Base-by-base conservation (phyloP, 2,888 invertebrate species). In the Dinocampus coccinellae region DNA sequence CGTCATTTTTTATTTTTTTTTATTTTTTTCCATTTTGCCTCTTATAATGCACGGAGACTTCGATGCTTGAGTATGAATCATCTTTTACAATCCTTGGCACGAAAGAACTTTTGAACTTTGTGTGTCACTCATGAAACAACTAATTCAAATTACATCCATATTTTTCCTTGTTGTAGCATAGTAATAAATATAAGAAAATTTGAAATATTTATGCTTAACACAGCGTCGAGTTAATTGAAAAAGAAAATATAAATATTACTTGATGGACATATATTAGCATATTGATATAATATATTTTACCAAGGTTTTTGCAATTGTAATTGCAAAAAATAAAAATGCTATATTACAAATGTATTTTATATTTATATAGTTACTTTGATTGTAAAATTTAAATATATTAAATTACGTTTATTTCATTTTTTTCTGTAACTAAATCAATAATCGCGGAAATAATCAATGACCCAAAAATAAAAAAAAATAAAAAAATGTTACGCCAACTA, bases 51-150 rank as follows among this genome's bases (percentile, higher is more conserved):
- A 55, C 10, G 20, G 62, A 42, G 62, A 62, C 42, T 64, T 52
- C 52, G 52, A 64, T 52, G 33, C 52, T 13, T 10, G 52, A 10
- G 22, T 47, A 64, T 64, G 63, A 64, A 52, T 64, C 63, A 64
- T 33, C 42, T 26, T n/a, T 20, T 34, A 26, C 36, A 62, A 62
- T 52, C 52, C 63, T 52, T 52, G 52, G 47, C 52, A 52, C 47
- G 29, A 39, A 34, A 29, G 52, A 52, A 64, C 63, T 64, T 26
- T 64, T 64, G 52, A 64, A 64, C 63, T 64, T 64, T 52, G 63
- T 16, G 24, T 29, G 62, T 36, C 42, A 64, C 26, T 33, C 52
- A 47, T 52, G 16, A 47, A n/a, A 42, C 47, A 47, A 29, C 26
- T 29, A 16, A 22, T 10, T 33, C 20, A 10, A 64, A 47, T 6